Evolutionary conservation across 2,888 invertebrate species (phyloP), one percentile per base, ranked within the genome.

Genomic region (Desoria tigrina): DNA sequence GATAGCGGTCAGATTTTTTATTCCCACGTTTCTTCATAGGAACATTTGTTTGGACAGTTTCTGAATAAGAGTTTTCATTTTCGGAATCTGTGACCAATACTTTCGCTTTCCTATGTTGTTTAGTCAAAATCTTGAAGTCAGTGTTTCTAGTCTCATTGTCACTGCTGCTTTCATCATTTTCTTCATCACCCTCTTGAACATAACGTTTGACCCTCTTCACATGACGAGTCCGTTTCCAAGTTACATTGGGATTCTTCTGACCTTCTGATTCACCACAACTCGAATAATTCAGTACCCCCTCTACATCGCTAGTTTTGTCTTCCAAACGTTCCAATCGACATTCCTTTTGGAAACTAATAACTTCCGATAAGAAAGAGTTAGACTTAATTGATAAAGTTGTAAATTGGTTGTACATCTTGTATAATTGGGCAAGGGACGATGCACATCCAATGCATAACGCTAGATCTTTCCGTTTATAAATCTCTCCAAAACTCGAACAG

Each of bases 351-450:
- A 58, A 63, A 9, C 28, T 63, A 18, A 63, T 26, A 21, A 63
- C 27, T 23, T 64, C 56, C 1, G 64, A 39, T 23, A 69, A 49
- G 14, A 59, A 32, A 6, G 69, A 60, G 7, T 61, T 54, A 14
- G 28, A 50, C 28, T 58, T 50, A 1, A 61, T 21, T 23, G 66
- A 54, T 16, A 66, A 55, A 2, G 58, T 45, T 1, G 58, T n/a
- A 45, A 69, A 69, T 23, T 69, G 55, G 16, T 28, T 61, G 27
- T 59, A 69, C 49, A 66, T 56, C 18, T 57, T 51, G 26, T 62
- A 66, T 0, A 69, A 42, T 37, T 62, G 42, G 16, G 42, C 23
- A 39, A 69, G 49, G 16, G 61, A 23, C 11, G 28, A 21, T 7
- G 42, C 24, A 50, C 69, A 69, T 39, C 60, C 28, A 3, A 21